A percentile compares a stretch with the other conserved stretches of the same genome.
Conservation (phyloP, 2,888 invertebrate species). For the Catocala sponsa region DNA sequence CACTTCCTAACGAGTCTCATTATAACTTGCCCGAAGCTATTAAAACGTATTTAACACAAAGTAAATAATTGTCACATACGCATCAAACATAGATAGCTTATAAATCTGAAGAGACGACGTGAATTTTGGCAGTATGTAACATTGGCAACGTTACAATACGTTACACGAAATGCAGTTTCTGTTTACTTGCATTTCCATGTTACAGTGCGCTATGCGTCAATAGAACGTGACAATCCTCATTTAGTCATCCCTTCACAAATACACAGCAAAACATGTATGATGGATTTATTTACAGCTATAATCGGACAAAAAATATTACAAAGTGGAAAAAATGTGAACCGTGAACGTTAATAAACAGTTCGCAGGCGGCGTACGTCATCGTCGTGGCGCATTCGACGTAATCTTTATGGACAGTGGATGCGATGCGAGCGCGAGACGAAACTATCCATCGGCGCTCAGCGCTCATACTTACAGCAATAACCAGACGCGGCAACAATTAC, state of each 20-base stretch:
- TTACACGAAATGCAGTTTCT: conserved; percentile 66
- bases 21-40: conserved; percentile 52
- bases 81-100: conserved; percentile 62
- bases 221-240: conserved; percentile 48
- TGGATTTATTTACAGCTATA: conserved; percentile 11
- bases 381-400: conserved; percentile 30
- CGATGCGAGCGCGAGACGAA: conserved; percentile 47
- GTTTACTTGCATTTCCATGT: conserved; percentile 73
- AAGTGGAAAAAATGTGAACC: conserved; percentile 54
- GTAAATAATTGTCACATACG: conserved; percentile 57
- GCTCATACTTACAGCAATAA: conserved; percentile 76
- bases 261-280: conserved; percentile 15
- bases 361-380: conserved; percentile 31
- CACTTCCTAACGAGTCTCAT: conserved; percentile 51
- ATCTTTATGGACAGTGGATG: conserved; percentile 56
- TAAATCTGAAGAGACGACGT: conserved; percentile 58
- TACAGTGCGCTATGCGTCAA: conserved; percentile 53
- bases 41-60: conserved; percentile 45
- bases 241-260: conserved; percentile 34
- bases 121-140: conserved; percentile 72
- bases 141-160: conserved; percentile 71
- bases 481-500: conserved; percentile 78
- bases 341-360: conserved; percentile 53
- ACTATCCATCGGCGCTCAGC: conserved; percentile 61
- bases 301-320: conserved; percentile 37